Conservation (phyloP, 2,113 vertebrate genomes). For the Sitta europaea region DNA sequence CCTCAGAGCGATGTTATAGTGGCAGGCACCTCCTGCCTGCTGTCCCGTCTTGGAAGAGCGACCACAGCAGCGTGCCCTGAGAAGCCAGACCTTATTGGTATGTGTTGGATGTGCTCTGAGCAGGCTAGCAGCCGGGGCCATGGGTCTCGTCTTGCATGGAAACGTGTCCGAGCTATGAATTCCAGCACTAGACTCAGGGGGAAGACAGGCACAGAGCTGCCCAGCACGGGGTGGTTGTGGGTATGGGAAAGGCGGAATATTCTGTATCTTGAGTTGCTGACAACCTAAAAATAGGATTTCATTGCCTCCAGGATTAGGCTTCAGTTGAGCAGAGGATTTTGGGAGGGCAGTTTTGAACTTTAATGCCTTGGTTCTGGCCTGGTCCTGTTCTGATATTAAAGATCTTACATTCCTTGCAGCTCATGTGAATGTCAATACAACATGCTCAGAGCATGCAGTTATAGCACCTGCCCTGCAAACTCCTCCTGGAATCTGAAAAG, state of each 20-base stretch:
- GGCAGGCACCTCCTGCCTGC: neutral
- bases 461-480: neutral
- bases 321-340: neutral
- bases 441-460: neutral
- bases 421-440: neutral
- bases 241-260: neutral
- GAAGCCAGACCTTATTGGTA: neutral
- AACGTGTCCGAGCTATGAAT: neutral
- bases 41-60: neutral
- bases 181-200: neutral
- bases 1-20: neutral
- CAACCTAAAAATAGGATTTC: conserved; percentile 7
- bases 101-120: neutral
- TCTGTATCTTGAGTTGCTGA: neutral
- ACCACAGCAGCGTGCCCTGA: neutral
- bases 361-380: neutral
- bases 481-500: neutral
- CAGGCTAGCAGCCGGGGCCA: rapidly evolving
- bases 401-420: neutral
- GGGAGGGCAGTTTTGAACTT: neutral
- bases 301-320: neutral
- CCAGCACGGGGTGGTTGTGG: neutral
- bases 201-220: neutral
- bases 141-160: neutral
- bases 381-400: neutral